Conservation (phyloP, 2,888 invertebrate species). For the Oxycera nigricornis region DNA sequence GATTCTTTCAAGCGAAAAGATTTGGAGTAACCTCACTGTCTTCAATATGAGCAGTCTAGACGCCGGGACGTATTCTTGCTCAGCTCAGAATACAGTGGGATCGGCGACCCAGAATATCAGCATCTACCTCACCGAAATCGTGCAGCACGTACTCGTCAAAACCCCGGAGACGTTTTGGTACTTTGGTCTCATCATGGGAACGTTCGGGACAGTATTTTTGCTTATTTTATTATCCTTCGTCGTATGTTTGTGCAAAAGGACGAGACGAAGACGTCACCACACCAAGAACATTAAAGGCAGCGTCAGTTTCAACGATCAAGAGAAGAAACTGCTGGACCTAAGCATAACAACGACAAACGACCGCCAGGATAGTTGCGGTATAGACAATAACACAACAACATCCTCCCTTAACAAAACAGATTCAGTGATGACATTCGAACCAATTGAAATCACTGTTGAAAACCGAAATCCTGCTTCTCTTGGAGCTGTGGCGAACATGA, state of each 20-base stretch:
- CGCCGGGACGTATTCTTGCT: conserved; percentile 84
- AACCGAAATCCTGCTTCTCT: conserved; percentile 52
- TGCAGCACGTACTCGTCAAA: conserved; percentile 63
- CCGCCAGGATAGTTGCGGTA: conserved; percentile 69
- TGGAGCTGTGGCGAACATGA: conserved; percentile 50
- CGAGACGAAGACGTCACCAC: conserved; percentile 64
- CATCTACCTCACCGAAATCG: conserved; percentile 72
- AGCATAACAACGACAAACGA: conserved; percentile 76
- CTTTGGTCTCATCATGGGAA: conserved; percentile 74
- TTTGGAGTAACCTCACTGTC: conserved; percentile 83
- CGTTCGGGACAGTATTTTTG: conserved; percentile 71
- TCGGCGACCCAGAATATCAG: conserved; percentile 65
- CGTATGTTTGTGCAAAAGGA: conserved; percentile 64
- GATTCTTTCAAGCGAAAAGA: conserved; percentile 57
- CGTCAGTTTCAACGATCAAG: conserved; percentile 86
- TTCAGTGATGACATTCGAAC: conserved; percentile 66
- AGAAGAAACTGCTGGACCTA: conserved; percentile 83
- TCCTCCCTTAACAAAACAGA: conserved; percentile 64
- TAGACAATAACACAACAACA: conserved; percentile 70
- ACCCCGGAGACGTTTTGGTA: conserved; percentile 82
- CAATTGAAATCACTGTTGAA: conserved; percentile 70
- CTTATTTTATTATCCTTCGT: conserved; percentile 70
- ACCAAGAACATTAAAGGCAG: conserved; percentile 78
- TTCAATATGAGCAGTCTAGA: conserved; percentile 82
- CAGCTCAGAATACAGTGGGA: conserved; percentile 61